A percentile compares a stretch with the other conserved stretches of the same genome.
These are phyloP conservation scores for Altica lythri DNA, from an alignment of 2,888 invertebrate species.

Conservation along the genomic window DNA sequence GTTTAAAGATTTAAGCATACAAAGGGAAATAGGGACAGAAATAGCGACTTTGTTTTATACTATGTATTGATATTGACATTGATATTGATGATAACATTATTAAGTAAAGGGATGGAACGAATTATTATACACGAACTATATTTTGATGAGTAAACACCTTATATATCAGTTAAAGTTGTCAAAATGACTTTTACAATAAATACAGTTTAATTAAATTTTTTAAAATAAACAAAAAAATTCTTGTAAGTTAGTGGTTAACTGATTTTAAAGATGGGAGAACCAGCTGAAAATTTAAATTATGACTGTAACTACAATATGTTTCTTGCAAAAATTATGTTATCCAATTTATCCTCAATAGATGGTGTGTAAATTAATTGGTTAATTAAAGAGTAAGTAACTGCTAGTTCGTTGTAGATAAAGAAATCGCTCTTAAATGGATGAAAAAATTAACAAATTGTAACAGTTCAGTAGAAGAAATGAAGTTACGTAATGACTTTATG, in stretches of 20 bases:
- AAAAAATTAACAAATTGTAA: slow-evolving; percentile 58
- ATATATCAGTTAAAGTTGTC: too few relatives aligned
- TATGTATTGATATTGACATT: too few relatives aligned
- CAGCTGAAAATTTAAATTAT: slow-evolving; percentile 58
- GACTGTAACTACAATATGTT: slow-evolving; percentile 62
- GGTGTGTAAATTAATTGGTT: slow-evolving; percentile 30
- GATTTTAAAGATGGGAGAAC: slow-evolving; percentile 51
- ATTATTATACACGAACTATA: too few relatives aligned
- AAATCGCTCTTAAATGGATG: slow-evolving; percentile 59
- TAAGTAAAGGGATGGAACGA: too few relatives aligned
- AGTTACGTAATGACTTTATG: slow-evolving; percentile 62
- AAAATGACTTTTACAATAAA: too few relatives aligned
- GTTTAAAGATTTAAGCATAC: too few relatives aligned
- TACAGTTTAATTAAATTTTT: slow-evolving; percentile 22
- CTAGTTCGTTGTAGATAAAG: slow-evolving; percentile 55
- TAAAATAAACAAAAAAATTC: slow-evolving; percentile 32
- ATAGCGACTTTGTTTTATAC: too few relatives aligned
- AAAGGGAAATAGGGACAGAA: too few relatives aligned
- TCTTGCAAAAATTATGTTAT: slow-evolving; percentile 57
- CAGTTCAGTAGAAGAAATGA: slow-evolving; percentile 59
- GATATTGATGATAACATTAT: too few relatives aligned
- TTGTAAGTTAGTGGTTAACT: slow-evolving; percentile 26
- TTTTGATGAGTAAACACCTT: too few relatives aligned
- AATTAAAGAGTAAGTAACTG: too few relatives aligned
- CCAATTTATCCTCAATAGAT: slow-evolving; percentile 52